Evolutionary conservation across 2,113 vertebrate species (phyloP).

Genomic region (Larimichthys crocea): DNA sequence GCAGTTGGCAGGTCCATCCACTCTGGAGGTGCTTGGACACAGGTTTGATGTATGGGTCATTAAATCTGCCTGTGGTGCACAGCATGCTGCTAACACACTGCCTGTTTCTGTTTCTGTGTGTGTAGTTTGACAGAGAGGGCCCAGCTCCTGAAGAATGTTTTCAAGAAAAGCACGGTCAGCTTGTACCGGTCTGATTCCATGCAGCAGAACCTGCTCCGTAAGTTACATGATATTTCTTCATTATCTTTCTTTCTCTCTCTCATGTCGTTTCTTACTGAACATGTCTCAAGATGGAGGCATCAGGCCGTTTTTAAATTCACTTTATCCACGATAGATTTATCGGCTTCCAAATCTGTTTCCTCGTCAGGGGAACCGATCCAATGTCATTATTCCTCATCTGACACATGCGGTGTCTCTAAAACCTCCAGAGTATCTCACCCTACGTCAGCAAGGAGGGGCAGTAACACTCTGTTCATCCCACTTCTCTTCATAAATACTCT

Average conservation of each 20-base stretch:
- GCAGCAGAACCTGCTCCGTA: conserved; percentile 97
- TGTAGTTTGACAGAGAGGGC: conserved; percentile 94
- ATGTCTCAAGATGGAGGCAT: not conserved
- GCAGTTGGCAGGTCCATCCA: conserved; percentile 53
- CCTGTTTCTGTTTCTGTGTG: conserved; percentile 53
- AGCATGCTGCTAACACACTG: conserved; percentile 60
- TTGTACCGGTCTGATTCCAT: conserved; percentile 95
- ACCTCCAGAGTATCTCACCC: conserved; percentile 22
- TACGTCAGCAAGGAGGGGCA: not conserved
- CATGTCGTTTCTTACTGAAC: conserved; percentile 12
- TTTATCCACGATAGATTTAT: conserved; percentile 22
- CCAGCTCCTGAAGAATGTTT: conserved; percentile 98
- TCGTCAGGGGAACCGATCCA: conserved; percentile 13
- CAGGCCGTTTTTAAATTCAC: not conserved
- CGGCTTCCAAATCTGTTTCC: conserved; percentile 5
- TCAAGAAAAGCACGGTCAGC: conserved; percentile 97
- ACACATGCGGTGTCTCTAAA: conserved; percentile 14
- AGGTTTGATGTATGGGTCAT: conserved; percentile 68
- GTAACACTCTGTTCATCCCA: conserved; percentile 24
- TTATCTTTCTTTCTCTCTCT: conserved; percentile 3
- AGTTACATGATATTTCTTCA: conserved; percentile 77
- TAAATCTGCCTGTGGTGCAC: conserved; percentile 70
- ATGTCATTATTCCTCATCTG: conserved; percentile 29
- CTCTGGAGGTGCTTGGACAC: conserved; percentile 55
- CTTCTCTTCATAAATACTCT: conserved; percentile 44